Evolutionary conservation across 2,888 invertebrate species (phyloP).

Genomic region (Rosalia funebris): DNA sequence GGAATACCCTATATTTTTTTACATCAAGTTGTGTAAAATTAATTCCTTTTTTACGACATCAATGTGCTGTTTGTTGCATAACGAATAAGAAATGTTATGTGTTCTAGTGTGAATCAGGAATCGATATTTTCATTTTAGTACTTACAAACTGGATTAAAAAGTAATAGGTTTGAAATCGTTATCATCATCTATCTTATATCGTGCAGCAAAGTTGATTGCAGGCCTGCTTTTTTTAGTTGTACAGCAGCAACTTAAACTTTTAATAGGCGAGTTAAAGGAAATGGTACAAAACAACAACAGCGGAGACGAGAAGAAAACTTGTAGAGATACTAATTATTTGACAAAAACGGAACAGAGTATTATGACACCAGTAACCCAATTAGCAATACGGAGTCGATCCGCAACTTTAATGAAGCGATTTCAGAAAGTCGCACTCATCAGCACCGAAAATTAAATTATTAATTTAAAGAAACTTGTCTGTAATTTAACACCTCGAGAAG

Average conservation of each 20-base stretch:
- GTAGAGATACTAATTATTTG: background rate
- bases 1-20: no score
- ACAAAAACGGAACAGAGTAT: background rate
- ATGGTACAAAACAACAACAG: background rate
- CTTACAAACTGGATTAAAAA: no score
- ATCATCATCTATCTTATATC: no score
- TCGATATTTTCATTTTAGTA: no score
- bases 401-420: constrained; percentile 20
- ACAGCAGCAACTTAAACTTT: background rate
- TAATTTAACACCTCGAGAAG: constrained; percentile 38
- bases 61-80: no score
- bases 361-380: constrained; percentile 13
- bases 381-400: constrained; percentile 1
- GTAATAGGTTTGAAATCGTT: no score
- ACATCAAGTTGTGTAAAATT: no score
- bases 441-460: constrained; percentile 28
- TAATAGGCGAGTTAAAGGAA: background rate
- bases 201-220: no score
- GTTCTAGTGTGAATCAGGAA: no score
- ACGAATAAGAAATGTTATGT: no score
- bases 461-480: constrained; percentile 31
- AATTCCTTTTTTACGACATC: no score
- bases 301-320: background rate
- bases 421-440: constrained; percentile 18
- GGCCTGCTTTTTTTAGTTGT: no score